phyloP scores from a whole-genome alignment of 2,888 invertebrate species.

The Zygogramma bicolorata region DNA sequence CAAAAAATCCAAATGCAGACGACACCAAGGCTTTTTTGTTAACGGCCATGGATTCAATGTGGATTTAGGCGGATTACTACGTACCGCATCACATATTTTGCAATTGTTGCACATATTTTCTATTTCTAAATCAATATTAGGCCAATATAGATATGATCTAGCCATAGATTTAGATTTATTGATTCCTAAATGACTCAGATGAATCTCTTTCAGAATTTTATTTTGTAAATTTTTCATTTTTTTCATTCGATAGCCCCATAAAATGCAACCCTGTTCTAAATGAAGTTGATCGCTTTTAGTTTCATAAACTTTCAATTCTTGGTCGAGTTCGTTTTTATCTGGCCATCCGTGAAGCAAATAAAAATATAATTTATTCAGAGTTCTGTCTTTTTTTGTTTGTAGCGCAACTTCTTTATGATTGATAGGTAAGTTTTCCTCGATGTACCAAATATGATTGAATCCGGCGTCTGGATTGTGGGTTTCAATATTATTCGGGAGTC shows the following conservation, averaged over 20 bases:
- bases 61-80: slow-evolving; percentile 8
- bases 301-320: slow-evolving; percentile 15
- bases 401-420: slow-evolving; percentile 14
- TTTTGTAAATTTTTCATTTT: slow-evolving; percentile 14
- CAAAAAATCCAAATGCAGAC: slow-evolving; percentile 19
- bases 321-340: not conserved
- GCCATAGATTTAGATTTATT: slow-evolving; percentile 27
- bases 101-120: slow-evolving; percentile 9
- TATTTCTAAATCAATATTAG: slow-evolving; percentile 12
- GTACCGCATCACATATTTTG: not conserved
- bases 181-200: slow-evolving; percentile 24
- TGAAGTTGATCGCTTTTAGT: slow-evolving; percentile 15
- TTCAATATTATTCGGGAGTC: not conserved
- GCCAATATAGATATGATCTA: slow-evolving; percentile 22
- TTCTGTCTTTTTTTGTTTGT: slow-evolving; percentile 10
- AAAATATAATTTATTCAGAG: slow-evolving; percentile 16
- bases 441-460: slow-evolving; percentile 13
- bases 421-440: slow-evolving; percentile 19
- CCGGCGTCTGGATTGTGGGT: slow-evolving; percentile 9
- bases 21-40: slow-evolving; percentile 18
- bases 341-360: slow-evolving; percentile 14
- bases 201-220: not conserved
- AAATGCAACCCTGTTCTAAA: slow-evolving; percentile 15
- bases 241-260: slow-evolving; percentile 13
- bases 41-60: slow-evolving; percentile 16